Conservation (phyloP, 2,888 invertebrate species). For the Quadriops clusia region DNA sequence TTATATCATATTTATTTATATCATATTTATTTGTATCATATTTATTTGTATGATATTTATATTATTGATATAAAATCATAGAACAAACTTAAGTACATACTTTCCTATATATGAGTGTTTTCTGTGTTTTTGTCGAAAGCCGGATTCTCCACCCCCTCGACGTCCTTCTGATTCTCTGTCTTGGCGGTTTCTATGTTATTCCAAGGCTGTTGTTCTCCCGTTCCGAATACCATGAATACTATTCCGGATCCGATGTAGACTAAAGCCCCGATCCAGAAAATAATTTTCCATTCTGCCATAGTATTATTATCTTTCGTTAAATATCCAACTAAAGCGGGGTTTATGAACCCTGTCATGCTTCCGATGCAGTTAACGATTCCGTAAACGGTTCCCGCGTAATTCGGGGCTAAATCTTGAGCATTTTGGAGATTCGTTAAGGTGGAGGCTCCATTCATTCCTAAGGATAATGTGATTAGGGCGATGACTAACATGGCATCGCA, state of each 20-base stretch:
- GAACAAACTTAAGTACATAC: too few relatives aligned
- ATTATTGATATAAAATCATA: too few relatives aligned
- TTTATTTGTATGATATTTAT: too few relatives aligned
- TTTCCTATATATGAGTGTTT: too few relatives aligned
- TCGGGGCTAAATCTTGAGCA: slow-evolving; percentile 60
- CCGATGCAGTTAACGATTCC: slow-evolving; percentile 65
- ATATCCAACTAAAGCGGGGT: slow-evolving; percentile 56
- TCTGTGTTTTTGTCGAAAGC: slow-evolving; percentile 16
- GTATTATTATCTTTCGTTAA: slow-evolving; percentile 42
- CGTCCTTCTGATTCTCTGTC: slow-evolving; percentile 7
- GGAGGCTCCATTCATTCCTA: slow-evolving; percentile 44
- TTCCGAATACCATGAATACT: slow-evolving; percentile 59
- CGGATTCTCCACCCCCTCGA: slow-evolving; percentile 18
- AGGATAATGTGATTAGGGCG: slow-evolving; percentile 52
- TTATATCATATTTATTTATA: too few relatives aligned
- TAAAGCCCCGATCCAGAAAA: slow-evolving; percentile 60
- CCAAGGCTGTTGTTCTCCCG: slow-evolving; percentile 60
- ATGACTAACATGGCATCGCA: slow-evolving; percentile 51
- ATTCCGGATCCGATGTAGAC: slow-evolving; percentile 58
- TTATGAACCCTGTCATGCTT: slow-evolving; percentile 56
- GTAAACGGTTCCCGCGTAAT: slow-evolving; percentile 59
- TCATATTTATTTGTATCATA: too few relatives aligned
- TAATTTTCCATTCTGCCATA: slow-evolving; percentile 61
- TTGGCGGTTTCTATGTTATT: slow-evolving; percentile 37
- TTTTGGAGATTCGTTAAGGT: slow-evolving; percentile 34